These are phyloP conservation scores for Mola mola DNA, from an alignment of 2,113 vertebrate species.

Conservation along the genomic window DNA sequence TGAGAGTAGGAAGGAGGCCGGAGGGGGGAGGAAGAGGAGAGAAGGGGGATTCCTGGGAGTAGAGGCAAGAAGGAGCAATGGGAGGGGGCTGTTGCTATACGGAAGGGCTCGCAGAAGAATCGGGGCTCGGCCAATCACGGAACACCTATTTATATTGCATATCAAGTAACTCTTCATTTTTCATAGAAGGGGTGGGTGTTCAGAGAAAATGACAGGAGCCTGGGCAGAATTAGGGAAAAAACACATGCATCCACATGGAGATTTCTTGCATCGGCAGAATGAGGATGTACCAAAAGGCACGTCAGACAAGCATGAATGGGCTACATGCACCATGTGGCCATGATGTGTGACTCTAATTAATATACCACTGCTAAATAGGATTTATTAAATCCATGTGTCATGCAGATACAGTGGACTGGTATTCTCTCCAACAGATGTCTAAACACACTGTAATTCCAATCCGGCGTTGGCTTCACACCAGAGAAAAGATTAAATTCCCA, in stretches of 20 bases:
- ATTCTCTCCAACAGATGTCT: constrained; percentile 7
- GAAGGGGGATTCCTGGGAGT: constrained; percentile 65
- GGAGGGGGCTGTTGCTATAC: constrained; percentile 83
- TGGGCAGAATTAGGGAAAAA: constrained; percentile 38
- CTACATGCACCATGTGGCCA: constrained; percentile 48
- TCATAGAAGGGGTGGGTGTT: constrained; percentile 61
- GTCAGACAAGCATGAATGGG: constrained; percentile 62
- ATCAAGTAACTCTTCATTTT: constrained; percentile 77
- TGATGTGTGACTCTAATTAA: constrained; percentile 59
- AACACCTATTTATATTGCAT: constrained; percentile 79
- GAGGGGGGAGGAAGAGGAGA: constrained; percentile 18
- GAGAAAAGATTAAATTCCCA: constrained; percentile 10
- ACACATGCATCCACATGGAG: constrained; percentile 30
- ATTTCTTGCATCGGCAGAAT: constrained; percentile 39
- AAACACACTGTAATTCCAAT: constrained; percentile 19
- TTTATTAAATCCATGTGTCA: constrained; percentile 65
- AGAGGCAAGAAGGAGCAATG: constrained; percentile 52
- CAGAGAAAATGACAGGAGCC: constrained; percentile 51
- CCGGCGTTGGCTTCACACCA: constrained; percentile 3
- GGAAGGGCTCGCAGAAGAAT: constrained; percentile 78
- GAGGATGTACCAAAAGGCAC: constrained; percentile 45
- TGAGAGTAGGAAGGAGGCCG: constrained; percentile 36
- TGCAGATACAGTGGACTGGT: constrained; percentile 27
- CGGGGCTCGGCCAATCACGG: constrained; percentile 73
- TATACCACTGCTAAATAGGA: constrained; percentile 60